Evolutionary conservation across 2,888 invertebrate species (phyloP), one percentile per base, ranked within the genome.

Genomic region (Cyrtodaria siliqua): DNA sequence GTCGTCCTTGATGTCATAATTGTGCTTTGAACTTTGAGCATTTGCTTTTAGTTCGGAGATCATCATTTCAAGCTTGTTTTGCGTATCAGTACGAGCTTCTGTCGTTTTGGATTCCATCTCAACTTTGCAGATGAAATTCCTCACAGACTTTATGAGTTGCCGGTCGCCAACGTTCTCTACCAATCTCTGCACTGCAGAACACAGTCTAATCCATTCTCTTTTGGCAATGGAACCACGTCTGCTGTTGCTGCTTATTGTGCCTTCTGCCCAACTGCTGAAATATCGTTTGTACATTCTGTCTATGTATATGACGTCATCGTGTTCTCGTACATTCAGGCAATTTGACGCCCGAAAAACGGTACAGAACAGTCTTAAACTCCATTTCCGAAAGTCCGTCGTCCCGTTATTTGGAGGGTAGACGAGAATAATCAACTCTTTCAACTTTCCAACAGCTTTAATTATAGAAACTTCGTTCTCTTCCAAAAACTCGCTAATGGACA

Each of bases 81-180:
- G 69, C 1, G 70, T 61, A 14, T 71, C 63, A 38, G 47, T 38
- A 24, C 60, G 38, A n/a, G 68, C 60, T n/a, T n/a, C n/a, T 38
- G 67, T 42, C 27, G 57, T 47, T 55, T 47, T 64, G 0, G 57
- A 23, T 27, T 66, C 75, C 66, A 76, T 62, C 49, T 66, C 71
- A 26, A 62, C 64, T 29, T 73, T 76, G 18, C 68, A 68, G 4
- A 76, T 69, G 16, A 76, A 80, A 27, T 76, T 75, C 29, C 79
- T 64, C 2, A 80, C 75, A 20, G 66, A 44, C 16, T 62, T 50
- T 2, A 76, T 47, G 2, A 75, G 49, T 8, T 49, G 38, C 12
- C 63, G 16, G 20, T 75, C 75, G 18, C 64, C 57, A 12, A 66
- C 47, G 33, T 40, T 40, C 38, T 76, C 75, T 0, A 62, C 79